Base-by-base conservation (phyloP, 64 coral and sea anemone species). In the Montipora cactus region DNA sequence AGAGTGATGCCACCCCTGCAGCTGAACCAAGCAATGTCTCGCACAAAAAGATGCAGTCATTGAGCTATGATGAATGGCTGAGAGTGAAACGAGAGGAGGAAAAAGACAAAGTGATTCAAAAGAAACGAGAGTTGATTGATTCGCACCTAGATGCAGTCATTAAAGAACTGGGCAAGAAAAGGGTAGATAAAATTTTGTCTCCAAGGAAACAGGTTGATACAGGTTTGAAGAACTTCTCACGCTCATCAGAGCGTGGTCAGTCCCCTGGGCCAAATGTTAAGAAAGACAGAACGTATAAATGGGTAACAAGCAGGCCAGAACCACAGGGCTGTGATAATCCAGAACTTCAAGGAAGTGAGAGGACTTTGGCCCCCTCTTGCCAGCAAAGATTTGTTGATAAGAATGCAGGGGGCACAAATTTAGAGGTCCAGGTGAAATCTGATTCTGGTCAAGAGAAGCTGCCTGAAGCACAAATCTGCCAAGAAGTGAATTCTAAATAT, bases 31-130 rank as follows among this genome's bases (percentile, higher is more conserved):
- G 5, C 5, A 79, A 70, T 48, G 81, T 67, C 8, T 44, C 77
- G 47, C 1, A 83, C 0, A 78, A 73, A 52, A 91, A 84, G 94
- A 92, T 97, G 95, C 81, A 97, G 12, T 88, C 92, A 55, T 58
- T 97, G 46, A 95, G 77, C 61, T 97, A 97, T 64, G 79, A 95
- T 59, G 78, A 95, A 79, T 97, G 96, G 96, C 69, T 97, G 47
- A 92, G 80, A 68, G 18, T 47, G 22, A 97, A 97, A 68, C 76
- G 93, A 61, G 84, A 89, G 16, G 73, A 83, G 52, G 93, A 97
- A 45, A 97, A 92, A 23, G 87, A 97, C 4, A 75, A 28, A 37
- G 37, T 51, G 1, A 57, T 95, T 53, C 78, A 95, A 49, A 94
- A 95, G 75, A 92, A 90, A 70, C 81, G 61, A 79, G 96, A 95